phyloP scores from a whole-genome alignment of 2,113 vertebrate genomes.

The Nerophis ophidion region DNA sequence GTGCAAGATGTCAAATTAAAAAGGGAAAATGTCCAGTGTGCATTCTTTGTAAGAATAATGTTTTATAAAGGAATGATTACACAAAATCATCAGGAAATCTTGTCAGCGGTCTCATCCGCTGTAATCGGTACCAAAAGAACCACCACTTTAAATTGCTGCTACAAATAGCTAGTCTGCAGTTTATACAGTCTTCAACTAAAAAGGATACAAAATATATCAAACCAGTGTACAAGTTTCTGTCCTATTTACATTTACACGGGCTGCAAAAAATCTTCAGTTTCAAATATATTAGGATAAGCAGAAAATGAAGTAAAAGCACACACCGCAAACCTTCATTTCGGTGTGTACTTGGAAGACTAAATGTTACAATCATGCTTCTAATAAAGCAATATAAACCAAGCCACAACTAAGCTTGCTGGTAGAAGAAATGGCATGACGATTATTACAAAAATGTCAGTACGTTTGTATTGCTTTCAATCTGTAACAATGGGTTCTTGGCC shows the following conservation, averaged over 20 bases:
- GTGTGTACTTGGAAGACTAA: constrained; percentile 54
- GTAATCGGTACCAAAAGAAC: constrained; percentile 55
- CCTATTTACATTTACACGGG: constrained; percentile 53
- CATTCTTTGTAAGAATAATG: constrained; percentile 48
- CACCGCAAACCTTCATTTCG: constrained; percentile 42
- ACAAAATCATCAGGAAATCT: constrained; percentile 42
- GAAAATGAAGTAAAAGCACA: constrained; percentile 50
- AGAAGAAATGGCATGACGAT: constrained; percentile 20
- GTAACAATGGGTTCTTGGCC: constrained; percentile 61
- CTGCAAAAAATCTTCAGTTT: constrained; percentile 56
- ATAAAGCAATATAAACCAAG: constrained; percentile 61
- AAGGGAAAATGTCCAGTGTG: constrained; percentile 64
- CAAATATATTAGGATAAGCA: constrained; percentile 62
- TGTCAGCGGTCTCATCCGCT: constrained; percentile 46
- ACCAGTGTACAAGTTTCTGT: constrained; percentile 66
- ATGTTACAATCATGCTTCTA: constrained; percentile 49
- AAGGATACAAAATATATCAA: constrained; percentile 45
- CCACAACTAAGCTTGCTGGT: constrained; percentile 31
- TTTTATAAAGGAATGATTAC: constrained; percentile 52
- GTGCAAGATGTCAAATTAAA: constrained; percentile 59
- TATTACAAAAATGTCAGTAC: constrained; percentile 18
- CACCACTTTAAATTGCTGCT: constrained; percentile 59
- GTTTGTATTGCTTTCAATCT: constrained; percentile 32
- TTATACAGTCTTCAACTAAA: constrained; percentile 44
- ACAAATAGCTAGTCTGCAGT: constrained; percentile 47